Evolutionary conservation across 2,113 vertebrate genomes (phyloP), one percentile per base, ranked within the genome.

Genomic region (Prionailurus viverrinus): DNA sequence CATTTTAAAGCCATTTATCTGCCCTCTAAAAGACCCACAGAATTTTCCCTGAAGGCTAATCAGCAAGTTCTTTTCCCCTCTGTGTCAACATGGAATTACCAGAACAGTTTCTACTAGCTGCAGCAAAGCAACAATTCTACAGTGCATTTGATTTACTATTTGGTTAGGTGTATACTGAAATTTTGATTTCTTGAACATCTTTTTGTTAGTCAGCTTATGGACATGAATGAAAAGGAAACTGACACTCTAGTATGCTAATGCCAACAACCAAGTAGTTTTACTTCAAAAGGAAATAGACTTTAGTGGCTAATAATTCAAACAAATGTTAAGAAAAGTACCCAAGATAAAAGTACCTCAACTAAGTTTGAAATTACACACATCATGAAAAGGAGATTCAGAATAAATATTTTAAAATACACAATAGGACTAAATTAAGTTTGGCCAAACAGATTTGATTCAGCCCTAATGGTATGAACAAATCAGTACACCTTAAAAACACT

Each of bases 391-490:
- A 63, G 21, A 85, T 66, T 29, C 55, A 97, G 18, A 94, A 88
- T 10, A 87, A 91, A 88, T 55, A 89, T 51, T 96, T 95, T 58
- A 83, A 97, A 98, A 94, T 61, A 93, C 7, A 95, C 73, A 79
- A 95, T n/a, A 11, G 31, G 89, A 96, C 7, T 96, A 63, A 94
- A 98, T 96, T 83, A 96, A 63, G 89, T 25, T 89, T 53, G 92
- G 71, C 61, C 80, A 89, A 97, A 95, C 79, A 80, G 74, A 91
- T 84, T 94, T 98, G 96, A 97, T 97, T 97, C 94, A 51, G 61
- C 94, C 66, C 39, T 92, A 95, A 91, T 73, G 78, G 95, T 86
- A 98, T 94, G 91, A 97, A 89, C 51, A 98, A 97, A 98, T 98
- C 80, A 96, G 10, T 92, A 98, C 74, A 96, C 84, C 48, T 88